phyloP scores from a whole-genome alignment of 2,797 vertebrate species.

The Sciaenops ocellatus region DNA sequence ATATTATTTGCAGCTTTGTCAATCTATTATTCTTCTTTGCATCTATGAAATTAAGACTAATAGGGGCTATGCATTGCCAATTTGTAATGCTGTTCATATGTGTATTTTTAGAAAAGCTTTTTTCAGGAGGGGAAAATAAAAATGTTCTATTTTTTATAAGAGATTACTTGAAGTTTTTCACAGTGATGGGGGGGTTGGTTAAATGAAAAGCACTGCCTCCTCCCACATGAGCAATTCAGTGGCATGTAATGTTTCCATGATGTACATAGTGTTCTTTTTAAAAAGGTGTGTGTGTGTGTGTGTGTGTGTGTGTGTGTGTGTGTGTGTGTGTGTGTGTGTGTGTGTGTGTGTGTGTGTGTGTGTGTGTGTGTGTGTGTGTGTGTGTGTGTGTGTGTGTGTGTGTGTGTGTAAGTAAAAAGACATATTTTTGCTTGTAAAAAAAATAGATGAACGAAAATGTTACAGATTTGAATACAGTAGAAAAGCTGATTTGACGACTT shows the following conservation, averaged over 20 bases:
- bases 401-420: slow-evolving; percentile 50
- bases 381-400: no score
- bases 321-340: no score
- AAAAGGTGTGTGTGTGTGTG: slow-evolving; percentile 60
- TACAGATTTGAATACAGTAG: slow-evolving; percentile 72
- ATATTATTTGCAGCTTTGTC: slow-evolving; percentile 56
- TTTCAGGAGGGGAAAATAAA: slow-evolving; percentile 79
- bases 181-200: slow-evolving; percentile 52
- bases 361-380: slow-evolving; percentile 50
- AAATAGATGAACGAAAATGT: slow-evolving; percentile 55
- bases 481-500: slow-evolving; percentile 66
- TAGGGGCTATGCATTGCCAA: slow-evolving; percentile 78
- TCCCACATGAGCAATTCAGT: slow-evolving; percentile 67
- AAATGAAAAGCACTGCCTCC: slow-evolving; percentile 59
- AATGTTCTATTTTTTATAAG: slow-evolving; percentile 87
- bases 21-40: slow-evolving; percentile 56
- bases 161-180: slow-evolving; percentile 87
- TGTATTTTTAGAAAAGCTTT: slow-evolving; percentile 83
- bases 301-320: no score
- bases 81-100: slow-evolving; percentile 80
- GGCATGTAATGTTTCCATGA: slow-evolving; percentile 77
- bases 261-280: slow-evolving; percentile 84
- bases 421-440: slow-evolving; percentile 82
- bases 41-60: slow-evolving; percentile 58
- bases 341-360: no score